Evolutionary conservation across 2,113 vertebrate genomes (phyloP), one percentile per base, ranked within the genome.

Genomic region (Cygnus buccinator): DNA sequence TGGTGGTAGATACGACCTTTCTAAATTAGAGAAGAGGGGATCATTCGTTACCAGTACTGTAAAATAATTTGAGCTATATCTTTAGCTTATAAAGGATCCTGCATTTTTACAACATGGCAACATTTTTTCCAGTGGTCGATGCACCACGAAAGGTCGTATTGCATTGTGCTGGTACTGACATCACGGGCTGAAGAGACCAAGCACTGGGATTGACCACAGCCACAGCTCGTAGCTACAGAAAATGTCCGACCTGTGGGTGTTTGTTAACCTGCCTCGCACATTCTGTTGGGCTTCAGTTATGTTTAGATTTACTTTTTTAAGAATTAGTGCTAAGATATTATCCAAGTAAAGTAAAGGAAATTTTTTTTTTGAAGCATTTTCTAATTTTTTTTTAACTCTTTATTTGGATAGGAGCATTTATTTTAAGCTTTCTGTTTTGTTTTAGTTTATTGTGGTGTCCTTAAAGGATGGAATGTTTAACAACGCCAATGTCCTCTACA

Each of bases 401-500:
- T 67, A 57, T 55, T 82, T 52, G 43, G 26, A 75, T 33, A 25
- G 23, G 14, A 75, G 55, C 11, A 20, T 65, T 94, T 39, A 93
- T 37, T 9, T 74, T 11, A 52, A 57, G 3, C 33, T 31, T 94
- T 94, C 52, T 94, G 83, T 2, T 93, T 96, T 66, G n/a, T 82
- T 94, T 90, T 67, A 99, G 99, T 99, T 99, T 77, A 98, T 99
- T 92, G 99, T 99, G 46, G 99, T 99, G 71, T 99, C 99, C 16
- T 97, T 99, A 63, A 99, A 99, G 96, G 99, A 99, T n/a, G 99
- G 99, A 75, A 99, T 99, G 99, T 99, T 99, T 97, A 99, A 97
- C 97, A 99, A 99, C 3, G 99, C 99, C 80, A 99, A 99, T 6
- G 98, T 99, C 79, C 98, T 99, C 52, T 99, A 98, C 96, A 99